Conservation (phyloP, 2,888 invertebrate genomes). For the Metacarcinus magister region DNA sequence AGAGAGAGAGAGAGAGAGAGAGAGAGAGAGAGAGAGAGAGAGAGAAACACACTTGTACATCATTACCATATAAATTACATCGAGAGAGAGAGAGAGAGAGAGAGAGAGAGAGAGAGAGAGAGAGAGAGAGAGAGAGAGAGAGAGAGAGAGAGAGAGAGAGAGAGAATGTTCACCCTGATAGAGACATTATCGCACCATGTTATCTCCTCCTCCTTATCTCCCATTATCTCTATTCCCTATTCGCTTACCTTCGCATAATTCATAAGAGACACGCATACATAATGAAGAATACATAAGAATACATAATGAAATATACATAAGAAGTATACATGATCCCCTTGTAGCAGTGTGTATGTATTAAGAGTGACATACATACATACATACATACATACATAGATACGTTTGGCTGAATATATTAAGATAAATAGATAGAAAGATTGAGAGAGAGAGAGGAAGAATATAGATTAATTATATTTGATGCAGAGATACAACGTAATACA, state of each 20-base stretch:
- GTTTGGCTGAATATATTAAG: not conserved
- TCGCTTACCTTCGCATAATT: not conserved
- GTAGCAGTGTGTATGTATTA: too few relatives aligned
- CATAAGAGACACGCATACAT: not conserved
- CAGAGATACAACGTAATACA: not conserved
- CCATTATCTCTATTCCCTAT: not conserved
- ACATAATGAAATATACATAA: not conserved
- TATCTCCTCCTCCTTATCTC: not conserved
- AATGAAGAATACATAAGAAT: not conserved
- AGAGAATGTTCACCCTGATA: not conserved
- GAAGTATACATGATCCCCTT: not conserved
- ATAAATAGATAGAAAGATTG: not conserved
- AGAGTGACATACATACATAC: too few relatives aligned
- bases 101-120: too few relatives aligned
- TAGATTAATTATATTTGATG: not conserved
- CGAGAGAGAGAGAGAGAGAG: too few relatives aligned
- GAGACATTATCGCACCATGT: not conserved
- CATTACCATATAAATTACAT: conserved; percentile 26
- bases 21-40: conserved; percentile 26
- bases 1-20: conserved; percentile 15
- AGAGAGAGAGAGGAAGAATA: not conserved
- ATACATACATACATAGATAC: too few relatives aligned
- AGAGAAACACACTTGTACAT: not conserved
- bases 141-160: conserved; percentile 14
- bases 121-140: not conserved